Conservation (phyloP, 2,888 invertebrate genomes). For the Dolichomitus sp. region DNA sequence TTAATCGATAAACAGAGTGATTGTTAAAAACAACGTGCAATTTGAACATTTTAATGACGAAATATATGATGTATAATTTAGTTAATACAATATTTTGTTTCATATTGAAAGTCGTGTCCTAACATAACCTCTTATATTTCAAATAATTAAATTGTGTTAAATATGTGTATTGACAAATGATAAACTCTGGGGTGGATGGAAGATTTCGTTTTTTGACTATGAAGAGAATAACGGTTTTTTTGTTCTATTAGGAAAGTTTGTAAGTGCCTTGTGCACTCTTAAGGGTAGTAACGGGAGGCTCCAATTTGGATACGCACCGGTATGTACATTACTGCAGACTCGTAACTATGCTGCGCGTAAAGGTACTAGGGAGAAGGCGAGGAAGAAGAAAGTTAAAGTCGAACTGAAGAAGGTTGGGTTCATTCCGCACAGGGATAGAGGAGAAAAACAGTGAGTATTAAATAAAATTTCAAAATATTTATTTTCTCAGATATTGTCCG, state of each 20-base stretch:
- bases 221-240: not conserved
- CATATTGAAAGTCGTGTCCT: not conserved
- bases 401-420: slow-evolving; percentile 92
- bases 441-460: slow-evolving; percentile 87
- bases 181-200: not conserved
- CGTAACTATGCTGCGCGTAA: slow-evolving; percentile 92
- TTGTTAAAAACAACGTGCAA: not conserved
- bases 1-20: not conserved
- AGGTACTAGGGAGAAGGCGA: slow-evolving; percentile 92
- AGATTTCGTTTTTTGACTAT: not conserved
- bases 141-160: not conserved
- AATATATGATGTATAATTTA: not conserved
- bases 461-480: not conserved
- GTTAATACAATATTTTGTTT: not conserved
- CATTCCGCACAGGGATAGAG: slow-evolving; percentile 90
- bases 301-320: slow-evolving; percentile 45
- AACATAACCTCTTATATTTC: not conserved
- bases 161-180: not conserved
- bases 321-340: slow-evolving; percentile 73
- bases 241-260: slow-evolving; percentile 54
- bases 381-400: slow-evolving; percentile 92
- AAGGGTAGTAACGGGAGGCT: slow-evolving; percentile 38
- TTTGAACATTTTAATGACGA: not conserved
- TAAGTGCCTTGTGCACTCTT: slow-evolving; percentile 40
- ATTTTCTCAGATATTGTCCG: not conserved